Base-by-base conservation (phyloP, 1,140 invertebrate species). In the Dolichoris vasculosae region DNA sequence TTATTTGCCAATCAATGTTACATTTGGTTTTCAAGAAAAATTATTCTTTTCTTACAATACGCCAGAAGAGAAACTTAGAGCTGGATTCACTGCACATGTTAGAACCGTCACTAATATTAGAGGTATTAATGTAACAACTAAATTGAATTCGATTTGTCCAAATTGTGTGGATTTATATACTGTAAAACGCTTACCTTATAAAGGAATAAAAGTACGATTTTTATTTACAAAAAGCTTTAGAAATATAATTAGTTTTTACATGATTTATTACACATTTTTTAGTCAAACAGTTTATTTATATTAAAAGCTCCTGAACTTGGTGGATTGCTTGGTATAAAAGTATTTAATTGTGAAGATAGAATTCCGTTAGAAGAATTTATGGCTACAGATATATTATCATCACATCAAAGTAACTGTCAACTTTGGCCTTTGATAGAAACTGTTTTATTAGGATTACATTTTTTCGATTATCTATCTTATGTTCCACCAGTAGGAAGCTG, bases 1-100 rank as follows among this genome's bases (percentile, higher is more conserved):
- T 30, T 94, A 95, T 88, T 87, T 95, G 40, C 95, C 95, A 13
- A 91, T 95, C 32, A 94, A 94, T 83, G 84, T 93, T 26, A 93
- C 92, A 20, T 86, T 93, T 85, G 92, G 93, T 78, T 82, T 92
- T 73, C 87, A 92, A 32, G 90, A 92, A 46, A 91, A 89, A 79
- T 83, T 92, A 75, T 93, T 91, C 82, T 90, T 93, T 67, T 91
- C 92, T 0, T 93, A 93, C 40, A 90, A 92, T 79, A 92, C 89
- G 63, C 89, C 91, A 17, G 88, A 86, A 88, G 92, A 90, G 83
- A 88, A 91, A 86, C 76, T 92, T 75, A 92, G 89, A 88, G 91
- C 90, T 83, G 93, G 93, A 46, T 32, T 92, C 38, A 90, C 89
- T 48, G 89, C 88, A 17, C 92, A 93, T 83, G 88, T 89, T 43